Evolutionary conservation across 1,140 invertebrate genomes (phyloP).

Genomic region (Campoletis sonorensis): DNA sequence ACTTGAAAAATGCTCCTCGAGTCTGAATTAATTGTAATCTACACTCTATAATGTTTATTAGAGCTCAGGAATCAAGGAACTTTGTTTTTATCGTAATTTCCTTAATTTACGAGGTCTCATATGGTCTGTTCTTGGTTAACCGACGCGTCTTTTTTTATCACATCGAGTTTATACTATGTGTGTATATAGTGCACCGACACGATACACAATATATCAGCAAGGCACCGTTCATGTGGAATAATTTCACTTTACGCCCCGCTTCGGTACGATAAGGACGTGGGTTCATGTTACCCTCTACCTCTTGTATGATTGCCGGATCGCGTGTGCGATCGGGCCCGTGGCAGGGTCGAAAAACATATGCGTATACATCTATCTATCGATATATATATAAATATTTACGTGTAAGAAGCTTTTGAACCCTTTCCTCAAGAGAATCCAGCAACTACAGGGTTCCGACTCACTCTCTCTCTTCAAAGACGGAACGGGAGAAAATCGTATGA

Average conservation of each 20-base stretch:
- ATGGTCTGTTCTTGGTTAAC: neutral
- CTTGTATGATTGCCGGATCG: conserved; percentile 73
- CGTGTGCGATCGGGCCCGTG: conserved; percentile 61
- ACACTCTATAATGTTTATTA: neutral
- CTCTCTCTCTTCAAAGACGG: neutral
- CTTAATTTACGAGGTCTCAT: conserved; percentile 50
- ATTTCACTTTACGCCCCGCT: conserved; percentile 72
- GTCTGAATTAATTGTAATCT: no score
- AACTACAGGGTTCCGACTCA: conserved; percentile 29
- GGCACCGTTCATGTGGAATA: conserved; percentile 68
- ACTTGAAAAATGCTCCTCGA: no score
- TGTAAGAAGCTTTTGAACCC: conserved; percentile 36
- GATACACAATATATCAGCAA: conserved; percentile 59
- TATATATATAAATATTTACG: neutral
- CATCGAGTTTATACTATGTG: conserved; percentile 37
- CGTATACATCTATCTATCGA: conserved; percentile 8
- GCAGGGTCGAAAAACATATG: neutral
- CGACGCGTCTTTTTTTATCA: neutral
- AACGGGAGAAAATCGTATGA: neutral
- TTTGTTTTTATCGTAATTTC: conserved; percentile 10
- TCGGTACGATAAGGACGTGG: conserved; percentile 66
- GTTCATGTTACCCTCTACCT: conserved; percentile 69
- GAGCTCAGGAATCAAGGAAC: conserved; percentile 11
- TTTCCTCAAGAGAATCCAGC: conserved; percentile 40
- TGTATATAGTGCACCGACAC: conserved; percentile 2